These are phyloP conservation scores for Rousettus madagascariensis DNA, from an alignment of 2,797 vertebrate species.

Conservation along the genomic window DNA sequence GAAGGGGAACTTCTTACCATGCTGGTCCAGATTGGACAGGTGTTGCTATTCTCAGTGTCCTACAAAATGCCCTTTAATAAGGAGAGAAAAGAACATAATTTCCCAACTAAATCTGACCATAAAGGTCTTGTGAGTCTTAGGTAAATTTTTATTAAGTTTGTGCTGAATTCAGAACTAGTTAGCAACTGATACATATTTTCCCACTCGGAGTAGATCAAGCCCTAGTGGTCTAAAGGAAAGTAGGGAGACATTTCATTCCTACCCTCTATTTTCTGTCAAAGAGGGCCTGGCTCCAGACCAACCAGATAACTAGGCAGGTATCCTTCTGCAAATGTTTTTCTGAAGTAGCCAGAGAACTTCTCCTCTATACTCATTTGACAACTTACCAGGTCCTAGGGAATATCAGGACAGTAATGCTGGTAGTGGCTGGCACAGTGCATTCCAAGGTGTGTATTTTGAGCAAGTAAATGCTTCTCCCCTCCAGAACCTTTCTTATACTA, in stretches of 20 bases:
- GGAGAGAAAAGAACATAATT: not conserved
- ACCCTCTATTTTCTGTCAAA: not conserved
- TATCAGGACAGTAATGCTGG: not conserved
- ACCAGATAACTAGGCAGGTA: not conserved
- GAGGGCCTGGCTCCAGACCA: not conserved
- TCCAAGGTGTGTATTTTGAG: not conserved
- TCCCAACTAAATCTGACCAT: not conserved
- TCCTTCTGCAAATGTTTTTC: not conserved
- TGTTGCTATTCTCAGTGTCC: not conserved
- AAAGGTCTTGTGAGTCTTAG: not conserved
- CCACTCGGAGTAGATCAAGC: not conserved
- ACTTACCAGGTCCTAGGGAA: not conserved
- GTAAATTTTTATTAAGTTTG: not conserved
- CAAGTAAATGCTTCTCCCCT: not conserved
- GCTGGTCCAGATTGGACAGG: not conserved
- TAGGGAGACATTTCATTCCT: not conserved
- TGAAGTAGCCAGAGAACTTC: not conserved
- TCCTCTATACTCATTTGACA: not conserved
- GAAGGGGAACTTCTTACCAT: not conserved
- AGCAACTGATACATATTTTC: not conserved
- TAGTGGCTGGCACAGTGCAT: not conserved
- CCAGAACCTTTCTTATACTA: not conserved
- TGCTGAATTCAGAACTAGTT: not conserved
- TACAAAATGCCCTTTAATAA: not conserved
- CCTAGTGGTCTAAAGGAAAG: not conserved